Evolutionary conservation across 2,797 vertebrate species (phyloP).

Genomic region (Merluccius polli): DNA sequence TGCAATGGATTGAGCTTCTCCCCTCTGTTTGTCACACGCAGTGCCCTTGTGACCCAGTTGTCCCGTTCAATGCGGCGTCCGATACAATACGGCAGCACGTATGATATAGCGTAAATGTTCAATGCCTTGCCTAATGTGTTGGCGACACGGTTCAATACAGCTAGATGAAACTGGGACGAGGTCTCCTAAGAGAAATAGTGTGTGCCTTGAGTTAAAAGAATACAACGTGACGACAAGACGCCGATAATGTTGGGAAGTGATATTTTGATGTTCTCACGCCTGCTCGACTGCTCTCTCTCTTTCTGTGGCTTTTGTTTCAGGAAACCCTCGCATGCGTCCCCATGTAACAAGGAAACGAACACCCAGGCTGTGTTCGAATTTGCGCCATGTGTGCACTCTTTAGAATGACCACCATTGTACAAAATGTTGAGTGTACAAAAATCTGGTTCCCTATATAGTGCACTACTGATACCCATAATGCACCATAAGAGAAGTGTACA

Average conservation of each 20-base stretch:
- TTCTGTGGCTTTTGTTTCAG: not conserved
- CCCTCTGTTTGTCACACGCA: no score
- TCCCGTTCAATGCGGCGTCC: not conserved
- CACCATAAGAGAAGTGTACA: no score
- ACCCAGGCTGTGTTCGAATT: no score
- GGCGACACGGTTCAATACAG: not conserved
- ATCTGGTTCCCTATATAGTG: no score
- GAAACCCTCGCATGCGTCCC: not conserved
- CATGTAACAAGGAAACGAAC: no score
- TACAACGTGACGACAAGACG: not conserved
- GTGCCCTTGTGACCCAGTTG: not conserved
- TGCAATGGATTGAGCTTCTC: not conserved
- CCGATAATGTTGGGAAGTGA: not conserved
- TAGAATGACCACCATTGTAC: no score
- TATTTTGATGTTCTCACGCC: not conserved
- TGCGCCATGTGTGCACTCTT: no score
- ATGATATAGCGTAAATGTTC: not conserved
- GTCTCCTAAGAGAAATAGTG: no score
- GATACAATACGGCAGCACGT: no score
- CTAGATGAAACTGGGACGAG: no score
- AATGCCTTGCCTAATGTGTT: not conserved
- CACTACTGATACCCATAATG: no score
- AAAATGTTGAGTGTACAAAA: no score
- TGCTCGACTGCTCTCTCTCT: not conserved
- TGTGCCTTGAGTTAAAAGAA: not conserved